These are phyloP conservation scores for Cetonia aurata DNA, from an alignment of 2,888 invertebrate genomes.

Conservation along the genomic window DNA sequence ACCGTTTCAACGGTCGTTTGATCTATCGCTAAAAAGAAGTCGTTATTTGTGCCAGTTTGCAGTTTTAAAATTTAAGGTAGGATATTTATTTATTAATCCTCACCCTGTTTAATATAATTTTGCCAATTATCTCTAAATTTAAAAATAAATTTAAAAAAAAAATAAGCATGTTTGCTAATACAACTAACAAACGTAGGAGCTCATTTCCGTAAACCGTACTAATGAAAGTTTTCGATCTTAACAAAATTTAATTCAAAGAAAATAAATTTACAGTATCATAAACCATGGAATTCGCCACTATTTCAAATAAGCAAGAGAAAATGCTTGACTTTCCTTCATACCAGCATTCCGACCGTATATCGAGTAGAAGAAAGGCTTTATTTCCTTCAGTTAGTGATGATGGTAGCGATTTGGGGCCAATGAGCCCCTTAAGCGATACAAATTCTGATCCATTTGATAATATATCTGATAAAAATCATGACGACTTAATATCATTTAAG, in stretches of 20 bases:
- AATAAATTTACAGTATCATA: conserved; percentile 27
- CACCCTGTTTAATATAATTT: not conserved
- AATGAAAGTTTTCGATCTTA: not conserved
- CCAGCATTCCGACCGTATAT: conserved; percentile 71
- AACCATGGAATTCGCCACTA: conserved; percentile 23
- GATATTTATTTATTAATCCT: not conserved
- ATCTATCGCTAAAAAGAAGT: conserved; percentile 15
- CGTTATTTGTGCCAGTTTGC: not conserved
- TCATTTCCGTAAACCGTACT: not conserved
- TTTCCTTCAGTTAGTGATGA: conserved; percentile 59
- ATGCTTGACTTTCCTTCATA: conserved; percentile 13
- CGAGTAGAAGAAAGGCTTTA: conserved; percentile 75
- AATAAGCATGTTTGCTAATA: conserved; percentile 17
- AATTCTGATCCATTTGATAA: conserved; percentile 45
- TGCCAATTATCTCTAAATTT: conserved; percentile 4
- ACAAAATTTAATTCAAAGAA: not conserved
- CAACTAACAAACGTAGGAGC: not conserved
- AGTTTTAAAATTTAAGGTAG: not conserved
- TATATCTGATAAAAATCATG: conserved; percentile 17
- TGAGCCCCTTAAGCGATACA: conserved; percentile 69
- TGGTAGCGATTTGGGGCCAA: conserved; percentile 72
- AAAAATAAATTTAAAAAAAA: not conserved
- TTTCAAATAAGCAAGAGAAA: conserved; percentile 12
- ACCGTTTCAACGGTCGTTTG: conserved; percentile 45
- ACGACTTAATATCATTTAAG: conserved; percentile 20